These are phyloP conservation scores for Alviniconcha strummeri DNA, from an alignment of 2,888 invertebrate species.

Conservation along the genomic window DNA sequence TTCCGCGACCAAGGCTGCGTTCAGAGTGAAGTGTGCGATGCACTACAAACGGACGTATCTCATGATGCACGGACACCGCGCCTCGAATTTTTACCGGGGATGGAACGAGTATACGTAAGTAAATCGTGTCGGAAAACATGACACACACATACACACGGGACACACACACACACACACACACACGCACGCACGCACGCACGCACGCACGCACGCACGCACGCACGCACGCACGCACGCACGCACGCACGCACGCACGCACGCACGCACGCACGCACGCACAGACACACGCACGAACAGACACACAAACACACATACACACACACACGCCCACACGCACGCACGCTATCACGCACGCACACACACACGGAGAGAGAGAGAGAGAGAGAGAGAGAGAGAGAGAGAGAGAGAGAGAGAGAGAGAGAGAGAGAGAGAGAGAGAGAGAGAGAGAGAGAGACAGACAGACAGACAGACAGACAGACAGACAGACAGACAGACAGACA, in stretches of 20 bases:
- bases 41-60: no score
- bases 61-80: no score
- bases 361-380: no score
- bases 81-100: no score
- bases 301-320: no score
- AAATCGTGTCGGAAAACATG: neutral
- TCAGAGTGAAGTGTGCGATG: no score
- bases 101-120: neutral
- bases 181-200: neutral
- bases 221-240: neutral
- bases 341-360: no score
- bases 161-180: neutral
- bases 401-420: constrained; percentile 23
- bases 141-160: constrained; percentile 4
- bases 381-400: constrained; percentile 1
- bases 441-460: neutral
- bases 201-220: neutral
- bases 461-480: constrained; percentile 27
- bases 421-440: constrained; percentile 29
- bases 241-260: neutral
- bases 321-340: no score
- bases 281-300: neutral
- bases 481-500: constrained; percentile 29
- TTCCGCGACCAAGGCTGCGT: no score
- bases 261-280: neutral